These are phyloP conservation scores for Xanthorhoe designata DNA, from an alignment of 2,888 invertebrate genomes.

Conservation along the genomic window DNA sequence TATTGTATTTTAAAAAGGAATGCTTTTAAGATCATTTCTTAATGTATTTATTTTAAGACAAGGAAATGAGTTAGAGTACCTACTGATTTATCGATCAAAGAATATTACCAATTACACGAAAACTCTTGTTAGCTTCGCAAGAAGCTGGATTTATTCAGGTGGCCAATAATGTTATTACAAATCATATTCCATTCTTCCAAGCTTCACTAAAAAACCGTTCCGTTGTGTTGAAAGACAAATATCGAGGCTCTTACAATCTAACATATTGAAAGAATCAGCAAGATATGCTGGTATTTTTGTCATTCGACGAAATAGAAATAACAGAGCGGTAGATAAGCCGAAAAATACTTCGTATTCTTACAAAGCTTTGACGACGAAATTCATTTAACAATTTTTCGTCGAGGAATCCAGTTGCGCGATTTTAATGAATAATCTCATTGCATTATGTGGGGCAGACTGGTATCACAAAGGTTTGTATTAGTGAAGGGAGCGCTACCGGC, in stretches of 20 bases:
- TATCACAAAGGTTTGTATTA: slow-evolving; percentile 64
- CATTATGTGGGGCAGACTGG: slow-evolving; percentile 53
- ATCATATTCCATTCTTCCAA: too few relatives aligned
- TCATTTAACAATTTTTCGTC: slow-evolving; percentile 30
- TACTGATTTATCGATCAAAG: too few relatives aligned
- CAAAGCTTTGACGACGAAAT: slow-evolving; percentile 25
- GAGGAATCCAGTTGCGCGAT: slow-evolving; percentile 42
- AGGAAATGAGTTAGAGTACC: too few relatives aligned
- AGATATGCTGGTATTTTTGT: not conserved
- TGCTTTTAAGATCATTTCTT: too few relatives aligned
- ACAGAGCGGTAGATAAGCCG: not conserved
- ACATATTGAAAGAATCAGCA: not conserved
- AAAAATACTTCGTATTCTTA: slow-evolving; percentile 2
- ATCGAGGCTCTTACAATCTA: not conserved
- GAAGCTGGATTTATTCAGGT: too few relatives aligned
- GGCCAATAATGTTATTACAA: too few relatives aligned
- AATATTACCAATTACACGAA: too few relatives aligned
- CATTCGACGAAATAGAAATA: not conserved
- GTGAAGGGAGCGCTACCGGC: slow-evolving; percentile 54
- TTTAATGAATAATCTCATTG: slow-evolving; percentile 64
- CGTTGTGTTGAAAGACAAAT: too few relatives aligned
- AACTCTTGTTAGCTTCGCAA: too few relatives aligned
- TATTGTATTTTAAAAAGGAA: too few relatives aligned
- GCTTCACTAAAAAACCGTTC: too few relatives aligned
- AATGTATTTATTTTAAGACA: too few relatives aligned